Conservation (phyloP, 2,113 vertebrate genomes). For the Raja brachyura region DNA sequence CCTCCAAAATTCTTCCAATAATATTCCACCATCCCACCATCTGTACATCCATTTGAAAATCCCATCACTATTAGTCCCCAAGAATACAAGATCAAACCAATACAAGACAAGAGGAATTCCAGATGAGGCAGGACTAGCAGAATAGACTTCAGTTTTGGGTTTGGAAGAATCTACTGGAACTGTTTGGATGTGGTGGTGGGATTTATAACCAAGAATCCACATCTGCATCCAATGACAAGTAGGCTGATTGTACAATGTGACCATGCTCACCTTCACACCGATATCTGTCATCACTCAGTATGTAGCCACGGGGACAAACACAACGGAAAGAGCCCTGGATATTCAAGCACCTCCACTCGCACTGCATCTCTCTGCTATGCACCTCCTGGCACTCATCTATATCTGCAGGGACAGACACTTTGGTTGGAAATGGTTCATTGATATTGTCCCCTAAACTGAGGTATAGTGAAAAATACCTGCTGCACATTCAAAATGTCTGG, state of each 20-base stretch:
- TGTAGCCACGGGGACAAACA: slow-evolving; percentile 52
- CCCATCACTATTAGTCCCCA: too few species aligned
- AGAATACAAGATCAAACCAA: background rate
- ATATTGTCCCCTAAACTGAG: too few species aligned
- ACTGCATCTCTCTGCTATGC: slow-evolving; percentile 28
- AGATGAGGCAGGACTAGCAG: background rate
- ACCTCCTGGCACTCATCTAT: slow-evolving; percentile 51
- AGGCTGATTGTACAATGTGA: background rate
- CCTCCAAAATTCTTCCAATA: background rate
- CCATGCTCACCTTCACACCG: slow-evolving; percentile 49
- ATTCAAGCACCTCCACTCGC: slow-evolving; percentile 55
- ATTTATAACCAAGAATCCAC: background rate
- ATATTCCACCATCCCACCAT: background rate
- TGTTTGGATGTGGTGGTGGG: background rate
- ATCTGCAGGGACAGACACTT: slow-evolving; percentile 49
- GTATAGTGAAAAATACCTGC: too few species aligned
- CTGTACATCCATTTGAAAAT: too few species aligned
- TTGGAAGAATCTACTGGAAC: background rate
- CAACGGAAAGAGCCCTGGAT: slow-evolving; percentile 53
- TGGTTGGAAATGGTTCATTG: too few species aligned
- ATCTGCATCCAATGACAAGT: too few species aligned
- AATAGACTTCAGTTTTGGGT: background rate
- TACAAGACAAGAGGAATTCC: background rate
- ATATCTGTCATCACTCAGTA: slow-evolving; percentile 41
- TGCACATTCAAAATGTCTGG: too few species aligned